Evolutionary conservation across 2,797 vertebrate species (phyloP).

Genomic region (Delichon dasypus): DNA sequence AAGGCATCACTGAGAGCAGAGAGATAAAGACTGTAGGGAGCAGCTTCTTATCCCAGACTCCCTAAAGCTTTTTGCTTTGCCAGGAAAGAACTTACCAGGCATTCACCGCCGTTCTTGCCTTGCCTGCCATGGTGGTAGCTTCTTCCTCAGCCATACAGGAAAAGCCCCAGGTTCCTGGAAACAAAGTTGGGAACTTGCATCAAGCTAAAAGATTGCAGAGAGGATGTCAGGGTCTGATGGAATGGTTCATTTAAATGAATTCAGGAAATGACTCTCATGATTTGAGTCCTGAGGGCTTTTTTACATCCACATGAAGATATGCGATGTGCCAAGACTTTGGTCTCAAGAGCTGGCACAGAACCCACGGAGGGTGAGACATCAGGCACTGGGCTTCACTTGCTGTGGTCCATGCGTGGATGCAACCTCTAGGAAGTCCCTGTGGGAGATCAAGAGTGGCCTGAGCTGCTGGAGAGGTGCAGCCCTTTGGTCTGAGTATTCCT

Average conservation of each 20-base stretch:
- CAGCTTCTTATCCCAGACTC: background rate
- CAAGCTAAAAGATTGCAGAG: background rate
- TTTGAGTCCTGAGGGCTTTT: background rate
- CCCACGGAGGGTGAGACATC: accelerated
- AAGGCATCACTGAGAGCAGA: background rate
- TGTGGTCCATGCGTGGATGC: background rate
- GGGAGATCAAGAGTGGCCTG: background rate
- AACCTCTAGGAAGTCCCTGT: background rate
- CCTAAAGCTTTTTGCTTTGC: background rate
- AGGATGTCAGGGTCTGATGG: background rate
- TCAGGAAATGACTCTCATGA: background rate
- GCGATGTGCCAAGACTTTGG: background rate
- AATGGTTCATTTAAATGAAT: background rate
- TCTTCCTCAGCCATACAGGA: background rate
- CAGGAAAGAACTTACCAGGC: background rate
- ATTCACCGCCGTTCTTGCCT: background rate
- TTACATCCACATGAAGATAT: background rate
- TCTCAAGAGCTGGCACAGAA: background rate
- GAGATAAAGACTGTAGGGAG: background rate
- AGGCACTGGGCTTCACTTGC: background rate
- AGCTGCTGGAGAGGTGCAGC: background rate
- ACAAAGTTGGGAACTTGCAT: background rate
- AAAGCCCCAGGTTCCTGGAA: background rate
- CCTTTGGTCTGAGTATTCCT: background rate
- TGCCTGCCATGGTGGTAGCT: background rate